Conservation (phyloP, 2,797 vertebrate species). For the Platyrinchus mystaceus region DNA sequence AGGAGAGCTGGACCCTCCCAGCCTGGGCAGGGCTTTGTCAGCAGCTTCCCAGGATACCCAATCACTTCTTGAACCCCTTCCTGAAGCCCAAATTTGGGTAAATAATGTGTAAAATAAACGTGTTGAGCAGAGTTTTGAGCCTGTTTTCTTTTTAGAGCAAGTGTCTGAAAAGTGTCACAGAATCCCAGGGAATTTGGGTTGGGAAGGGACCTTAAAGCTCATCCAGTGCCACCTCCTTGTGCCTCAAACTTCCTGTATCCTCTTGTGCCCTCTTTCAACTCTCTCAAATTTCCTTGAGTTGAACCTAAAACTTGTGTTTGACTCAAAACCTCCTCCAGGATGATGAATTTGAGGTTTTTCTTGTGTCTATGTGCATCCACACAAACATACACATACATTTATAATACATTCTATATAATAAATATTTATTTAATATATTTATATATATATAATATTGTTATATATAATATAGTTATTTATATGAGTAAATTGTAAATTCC, state of each 20-base stretch:
- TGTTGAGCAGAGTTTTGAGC: not conserved
- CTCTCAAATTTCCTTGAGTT: not conserved
- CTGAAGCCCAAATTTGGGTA: not conserved
- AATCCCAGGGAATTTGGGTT: not conserved
- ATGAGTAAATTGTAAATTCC: not conserved
- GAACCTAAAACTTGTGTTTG: not conserved
- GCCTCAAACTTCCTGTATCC: no score
- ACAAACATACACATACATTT: not conserved
- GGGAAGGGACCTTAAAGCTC: not conserved
- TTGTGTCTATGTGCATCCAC: accelerated
- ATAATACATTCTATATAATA: no score
- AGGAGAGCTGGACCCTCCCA: not conserved
- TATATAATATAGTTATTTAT: not conserved
- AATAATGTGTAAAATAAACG: not conserved
- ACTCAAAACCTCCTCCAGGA: not conserved
- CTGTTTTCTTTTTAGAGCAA: not conserved
- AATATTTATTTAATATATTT: no score
- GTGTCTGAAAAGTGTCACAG: not conserved
- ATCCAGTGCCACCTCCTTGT: not conserved
- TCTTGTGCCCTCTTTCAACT: not conserved
- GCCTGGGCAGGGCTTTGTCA: not conserved
- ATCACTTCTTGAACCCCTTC: no score
- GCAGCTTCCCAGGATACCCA: not conserved
- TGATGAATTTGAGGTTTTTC: not conserved
- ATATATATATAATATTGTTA: not conserved